Conservation (phyloP, 1,140 invertebrate genomes). For the Drosophila eugracilis region DNA sequence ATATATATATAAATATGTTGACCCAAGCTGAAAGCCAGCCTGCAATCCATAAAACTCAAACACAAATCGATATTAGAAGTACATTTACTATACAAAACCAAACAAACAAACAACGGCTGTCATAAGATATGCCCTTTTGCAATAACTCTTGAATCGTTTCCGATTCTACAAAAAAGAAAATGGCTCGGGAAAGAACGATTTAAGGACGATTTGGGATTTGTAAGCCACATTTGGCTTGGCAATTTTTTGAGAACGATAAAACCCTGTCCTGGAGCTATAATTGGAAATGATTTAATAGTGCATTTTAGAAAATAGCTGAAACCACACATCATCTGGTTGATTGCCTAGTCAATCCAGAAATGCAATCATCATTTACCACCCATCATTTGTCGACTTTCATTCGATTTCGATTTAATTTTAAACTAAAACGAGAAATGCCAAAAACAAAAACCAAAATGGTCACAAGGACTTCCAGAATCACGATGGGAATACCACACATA, state of each 20-base stretch:
- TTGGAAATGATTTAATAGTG: slow-evolving; percentile 12
- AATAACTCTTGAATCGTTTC: slow-evolving; percentile 16
- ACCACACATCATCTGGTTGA: neutral
- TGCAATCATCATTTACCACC: neutral
- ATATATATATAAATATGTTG: slow-evolving; percentile 16
- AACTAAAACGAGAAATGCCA: slow-evolving; percentile 34
- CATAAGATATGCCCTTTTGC: slow-evolving; percentile 27
- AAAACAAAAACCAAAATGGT: slow-evolving; percentile 20
- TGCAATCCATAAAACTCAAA: slow-evolving; percentile 58
- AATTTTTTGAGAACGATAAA: neutral
- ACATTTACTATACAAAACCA: slow-evolving; percentile 23
- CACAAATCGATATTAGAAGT: slow-evolving; percentile 44
- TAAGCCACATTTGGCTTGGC: slow-evolving; percentile 3
- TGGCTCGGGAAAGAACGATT: no score
- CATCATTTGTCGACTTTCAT: neutral
- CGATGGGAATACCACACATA: slow-evolving; percentile 34
- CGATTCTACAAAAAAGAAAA: slow-evolving; percentile 1
- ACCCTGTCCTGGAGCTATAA: slow-evolving; percentile 4
- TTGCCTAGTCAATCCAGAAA: neutral
- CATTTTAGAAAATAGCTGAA: neutral
- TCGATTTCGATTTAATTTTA: slow-evolving; percentile 8
- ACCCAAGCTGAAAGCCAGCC: slow-evolving; percentile 5
- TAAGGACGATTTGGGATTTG: no score
- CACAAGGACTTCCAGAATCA: slow-evolving; percentile 60
- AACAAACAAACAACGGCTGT: slow-evolving; percentile 26